Conservation (phyloP, 1,140 invertebrate genomes). For the Parasteatoda tepidariorum region DNA sequence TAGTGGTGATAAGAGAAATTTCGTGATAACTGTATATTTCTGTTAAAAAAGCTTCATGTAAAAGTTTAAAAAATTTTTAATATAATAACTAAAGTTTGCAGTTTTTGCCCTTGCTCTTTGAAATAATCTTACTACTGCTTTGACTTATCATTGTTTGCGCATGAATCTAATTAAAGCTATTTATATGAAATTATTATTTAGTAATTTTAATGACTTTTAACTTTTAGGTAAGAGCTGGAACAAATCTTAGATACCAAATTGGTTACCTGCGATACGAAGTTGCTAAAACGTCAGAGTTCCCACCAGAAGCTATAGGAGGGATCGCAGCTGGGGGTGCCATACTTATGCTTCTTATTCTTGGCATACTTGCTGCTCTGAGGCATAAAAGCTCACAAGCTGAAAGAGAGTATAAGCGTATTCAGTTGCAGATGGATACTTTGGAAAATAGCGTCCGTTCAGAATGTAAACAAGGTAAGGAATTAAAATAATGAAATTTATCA, state of each 20-base stretch:
- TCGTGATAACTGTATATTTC: too few relatives aligned
- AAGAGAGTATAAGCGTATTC: conserved; percentile 95
- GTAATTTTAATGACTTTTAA: neutral
- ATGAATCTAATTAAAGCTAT: neutral
- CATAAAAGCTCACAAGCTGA: conserved; percentile 95
- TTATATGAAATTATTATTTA: neutral
- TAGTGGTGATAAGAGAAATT: too few relatives aligned
- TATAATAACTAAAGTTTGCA: too few relatives aligned
- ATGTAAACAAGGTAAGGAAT: conserved; percentile 55
- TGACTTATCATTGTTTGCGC: too few relatives aligned
- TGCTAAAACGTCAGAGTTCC: conserved; percentile 84
- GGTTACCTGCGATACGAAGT: conserved; percentile 89
- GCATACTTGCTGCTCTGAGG: conserved; percentile 88
- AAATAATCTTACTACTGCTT: too few relatives aligned
- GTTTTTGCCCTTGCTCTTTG: too few relatives aligned
- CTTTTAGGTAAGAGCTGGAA: conserved; percentile 76
- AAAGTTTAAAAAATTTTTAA: too few relatives aligned
- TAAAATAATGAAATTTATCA: too few relatives aligned
- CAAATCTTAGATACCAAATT: conserved; percentile 85
- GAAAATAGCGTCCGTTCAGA: conserved; percentile 86
- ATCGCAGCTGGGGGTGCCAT: conserved; percentile 85
- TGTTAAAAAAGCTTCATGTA: too few relatives aligned
- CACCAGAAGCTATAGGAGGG: conserved; percentile 82
- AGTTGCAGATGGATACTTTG: conserved; percentile 99
- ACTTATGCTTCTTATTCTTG: conserved; percentile 84